phyloP scores from a whole-genome alignment of 2,797 vertebrate species.

The Orientallactaga sibirica region DNA sequence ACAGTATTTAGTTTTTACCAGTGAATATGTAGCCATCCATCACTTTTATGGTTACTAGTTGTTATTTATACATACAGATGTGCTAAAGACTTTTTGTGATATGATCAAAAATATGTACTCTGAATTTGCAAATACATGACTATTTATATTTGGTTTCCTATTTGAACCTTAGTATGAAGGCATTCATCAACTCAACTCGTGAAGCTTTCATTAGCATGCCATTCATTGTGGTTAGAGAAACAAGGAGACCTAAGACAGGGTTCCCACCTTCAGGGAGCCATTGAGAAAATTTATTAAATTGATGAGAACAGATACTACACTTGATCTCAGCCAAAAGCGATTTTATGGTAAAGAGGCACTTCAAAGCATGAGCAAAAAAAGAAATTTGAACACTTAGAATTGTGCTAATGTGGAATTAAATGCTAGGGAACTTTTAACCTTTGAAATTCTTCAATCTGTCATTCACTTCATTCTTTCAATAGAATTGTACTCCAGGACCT shows the following conservation, averaged over 20 bases:
- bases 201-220: background rate
- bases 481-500: background rate
- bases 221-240: background rate
- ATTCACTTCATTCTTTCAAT: constrained; percentile 4
- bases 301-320: too few species aligned
- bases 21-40: background rate
- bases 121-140: background rate
- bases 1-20: background rate
- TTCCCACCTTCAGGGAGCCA: background rate
- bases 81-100: background rate
- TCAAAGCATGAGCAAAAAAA: background rate
- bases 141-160: background rate
- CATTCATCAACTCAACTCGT: constrained; percentile 10
- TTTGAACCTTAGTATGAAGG: background rate
- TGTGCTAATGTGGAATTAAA: background rate
- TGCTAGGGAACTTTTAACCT: background rate
- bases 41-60: constrained; percentile 9
- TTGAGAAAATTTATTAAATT: background rate
- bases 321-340: too few species aligned
- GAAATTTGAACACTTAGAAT: constrained; percentile 12
- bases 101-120: background rate
- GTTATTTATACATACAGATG: background rate
- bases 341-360: background rate
- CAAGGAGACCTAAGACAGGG: background rate
- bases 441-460: constrained; percentile 2